phyloP scores from a whole-genome alignment of 2,888 invertebrate species.

The Periphyllus acericola region DNA sequence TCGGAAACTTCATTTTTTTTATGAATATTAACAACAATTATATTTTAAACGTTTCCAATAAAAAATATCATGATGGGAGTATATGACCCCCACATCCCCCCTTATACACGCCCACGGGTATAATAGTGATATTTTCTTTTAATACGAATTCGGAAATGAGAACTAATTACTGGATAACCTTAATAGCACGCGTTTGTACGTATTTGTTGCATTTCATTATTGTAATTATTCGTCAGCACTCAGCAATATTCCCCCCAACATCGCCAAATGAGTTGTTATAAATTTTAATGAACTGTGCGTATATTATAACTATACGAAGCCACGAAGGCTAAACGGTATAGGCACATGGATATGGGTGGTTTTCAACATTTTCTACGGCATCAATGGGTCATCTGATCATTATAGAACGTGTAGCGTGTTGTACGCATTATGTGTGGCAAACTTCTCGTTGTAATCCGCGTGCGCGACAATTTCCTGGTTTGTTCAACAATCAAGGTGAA shows the following conservation, averaged over 20 bases:
- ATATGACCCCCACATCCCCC: no score
- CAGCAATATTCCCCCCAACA: neutral
- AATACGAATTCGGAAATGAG: neutral
- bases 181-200: neutral
- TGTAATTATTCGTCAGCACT: neutral
- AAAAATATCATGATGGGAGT: no score
- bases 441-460: constrained; percentile 30
- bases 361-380: neutral
- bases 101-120: no score
- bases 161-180: neutral
- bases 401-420: neutral
- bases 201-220: neutral
- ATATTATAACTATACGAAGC: no score
- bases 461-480: constrained; percentile 54
- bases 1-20: no score
- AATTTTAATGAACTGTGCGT: neutral
- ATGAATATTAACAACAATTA: no score
- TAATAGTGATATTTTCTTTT: neutral
- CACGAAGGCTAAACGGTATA: neutral
- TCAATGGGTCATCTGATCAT: neutral
- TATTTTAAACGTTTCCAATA: no score
- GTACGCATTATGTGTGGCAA: neutral
- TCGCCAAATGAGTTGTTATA: neutral
- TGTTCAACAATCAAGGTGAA: constrained; percentile 57
- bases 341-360: neutral